These are phyloP conservation scores for Pteropus rufus DNA, from an alignment of 2,797 vertebrate genomes.

Conservation along the genomic window DNA sequence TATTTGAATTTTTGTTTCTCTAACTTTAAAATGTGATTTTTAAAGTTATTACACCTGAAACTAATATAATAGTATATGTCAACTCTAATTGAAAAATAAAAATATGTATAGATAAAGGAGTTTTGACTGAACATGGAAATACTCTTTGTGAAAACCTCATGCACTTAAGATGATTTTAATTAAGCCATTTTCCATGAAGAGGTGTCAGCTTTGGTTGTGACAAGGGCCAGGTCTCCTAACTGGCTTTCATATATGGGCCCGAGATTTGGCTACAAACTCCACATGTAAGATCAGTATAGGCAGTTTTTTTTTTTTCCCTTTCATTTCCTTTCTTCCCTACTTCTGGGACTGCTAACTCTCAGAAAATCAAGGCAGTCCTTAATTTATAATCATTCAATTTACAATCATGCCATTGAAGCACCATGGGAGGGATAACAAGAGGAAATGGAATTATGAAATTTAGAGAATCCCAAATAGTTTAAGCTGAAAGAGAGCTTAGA, in stretches of 20 bases:
- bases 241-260: neutral
- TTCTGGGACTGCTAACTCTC: neutral
- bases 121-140: constrained; percentile 44
- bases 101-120: too few species aligned
- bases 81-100: too few species aligned
- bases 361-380: neutral
- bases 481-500: neutral
- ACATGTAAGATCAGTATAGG: neutral
- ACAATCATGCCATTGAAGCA: neutral
- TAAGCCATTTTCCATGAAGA: neutral
- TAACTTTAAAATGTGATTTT: constrained; percentile 22
- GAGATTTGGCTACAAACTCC: neutral
- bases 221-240: neutral
- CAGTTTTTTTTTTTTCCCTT: neutral
- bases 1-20: constrained; percentile 43
- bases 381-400: constrained; percentile 15
- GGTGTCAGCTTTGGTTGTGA: neutral
- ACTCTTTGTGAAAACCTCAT: neutral
- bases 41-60: neutral
- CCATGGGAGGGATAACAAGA: neutral
- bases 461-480: neutral
- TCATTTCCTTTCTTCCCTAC: neutral
- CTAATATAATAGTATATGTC: too few species aligned
- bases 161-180: constrained; percentile 24
- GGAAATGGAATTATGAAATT: neutral